Evolutionary conservation across 2,113 vertebrate species (phyloP), one percentile per base, ranked within the genome.

Genomic region (Gallinago undulata): DNA sequence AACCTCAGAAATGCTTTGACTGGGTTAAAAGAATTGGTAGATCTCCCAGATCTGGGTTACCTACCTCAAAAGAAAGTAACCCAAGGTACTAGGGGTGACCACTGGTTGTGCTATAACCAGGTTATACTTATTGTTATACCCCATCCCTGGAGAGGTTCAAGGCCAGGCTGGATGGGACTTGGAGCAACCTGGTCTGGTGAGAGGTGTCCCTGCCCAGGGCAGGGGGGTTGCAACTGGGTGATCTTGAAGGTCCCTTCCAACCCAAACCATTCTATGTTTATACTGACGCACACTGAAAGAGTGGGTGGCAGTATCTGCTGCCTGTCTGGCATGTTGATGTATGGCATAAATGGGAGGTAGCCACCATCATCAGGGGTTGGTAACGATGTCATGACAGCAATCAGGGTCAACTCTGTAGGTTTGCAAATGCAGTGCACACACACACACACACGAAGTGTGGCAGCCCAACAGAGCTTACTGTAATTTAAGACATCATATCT

Each of bases 401-500:
- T 10, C 47, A 21, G 43, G 2, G 1, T 30, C 75, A 51, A 37
- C 56, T 22, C 8, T 0, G 0, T 4, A 18, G 11, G 39, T 51
- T 27, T 76, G 39, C 72, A 76, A 83, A 73, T 9, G 41, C 19
- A 18, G 60, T 24, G 7, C 6, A 27, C 21, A 35, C 9, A 37
- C 28, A 33, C 30, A 47, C 25, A 27, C 4, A 35, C 30, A 48
- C 23, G n/a, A n/a, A 80, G 9, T 2, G 2, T 27, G 13, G 10
- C 18, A 18, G 23, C 14, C 9, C 33, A 28, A 72, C 13, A 82
- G 27, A 84, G 2, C 4, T n/a, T 31, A 30, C 7, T 57, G 67
- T 19, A 41, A 87, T 17, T 43, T 43, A 37, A 72, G 15, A 24
- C 23, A 13, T 39, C 12, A 6, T 8, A 60, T 17, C 24, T 41